These are phyloP conservation scores for Zosterops hypoxanthus DNA, from an alignment of 2,113 vertebrate genomes.

Conservation along the genomic window DNA sequence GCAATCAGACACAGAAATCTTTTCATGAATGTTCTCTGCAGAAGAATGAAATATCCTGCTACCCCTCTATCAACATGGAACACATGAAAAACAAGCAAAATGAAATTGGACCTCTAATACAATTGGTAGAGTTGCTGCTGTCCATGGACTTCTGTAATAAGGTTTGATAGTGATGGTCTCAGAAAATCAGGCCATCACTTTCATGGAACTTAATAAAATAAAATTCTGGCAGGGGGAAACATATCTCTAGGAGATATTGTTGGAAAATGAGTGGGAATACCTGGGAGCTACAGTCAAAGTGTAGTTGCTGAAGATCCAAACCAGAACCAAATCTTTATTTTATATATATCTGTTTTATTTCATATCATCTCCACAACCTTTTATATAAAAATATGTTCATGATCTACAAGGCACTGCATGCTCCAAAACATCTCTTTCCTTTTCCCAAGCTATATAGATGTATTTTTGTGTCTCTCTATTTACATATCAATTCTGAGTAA, in stretches of 20 bases:
- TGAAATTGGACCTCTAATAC: background rate
- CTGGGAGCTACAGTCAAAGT: background rate
- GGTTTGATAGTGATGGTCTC: background rate
- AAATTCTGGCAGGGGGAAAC: background rate
- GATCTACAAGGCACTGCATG: background rate
- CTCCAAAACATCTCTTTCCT: background rate
- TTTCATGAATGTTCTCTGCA: background rate
- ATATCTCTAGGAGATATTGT: background rate
- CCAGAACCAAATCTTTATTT: background rate
- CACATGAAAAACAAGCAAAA: background rate
- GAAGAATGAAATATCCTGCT: background rate
- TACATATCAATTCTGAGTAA: background rate
- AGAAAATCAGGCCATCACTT: background rate
- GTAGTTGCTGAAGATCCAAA: background rate
- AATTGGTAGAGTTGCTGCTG: background rate
- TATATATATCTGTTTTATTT: conserved; percentile 11
- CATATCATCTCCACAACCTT: background rate
- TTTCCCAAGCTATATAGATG: background rate
- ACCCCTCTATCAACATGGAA: background rate
- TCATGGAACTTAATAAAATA: background rate
- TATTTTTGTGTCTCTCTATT: background rate
- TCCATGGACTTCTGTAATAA: background rate
- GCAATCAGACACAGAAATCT: background rate
- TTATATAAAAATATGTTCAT: background rate
- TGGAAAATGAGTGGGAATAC: background rate